phyloP scores from a whole-genome alignment of 2,888 invertebrate genomes.

The Megastigmus dorsalis region DNA sequence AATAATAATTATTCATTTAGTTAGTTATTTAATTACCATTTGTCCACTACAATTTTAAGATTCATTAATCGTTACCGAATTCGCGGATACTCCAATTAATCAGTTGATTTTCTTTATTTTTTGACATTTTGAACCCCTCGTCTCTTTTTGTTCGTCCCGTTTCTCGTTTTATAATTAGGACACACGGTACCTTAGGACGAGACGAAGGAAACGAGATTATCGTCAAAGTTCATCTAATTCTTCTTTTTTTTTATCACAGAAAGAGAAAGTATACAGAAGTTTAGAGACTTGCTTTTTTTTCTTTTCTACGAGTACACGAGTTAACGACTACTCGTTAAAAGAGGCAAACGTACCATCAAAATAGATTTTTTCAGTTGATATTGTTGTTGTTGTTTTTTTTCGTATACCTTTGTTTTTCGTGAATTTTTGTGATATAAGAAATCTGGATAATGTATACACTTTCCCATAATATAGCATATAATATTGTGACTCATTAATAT shows the following conservation, averaged over 20 bases:
- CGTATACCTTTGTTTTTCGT: too few relatives aligned
- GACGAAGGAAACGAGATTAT: constrained; percentile 43
- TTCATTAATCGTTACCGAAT: not conserved
- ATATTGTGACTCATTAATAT: too few relatives aligned
- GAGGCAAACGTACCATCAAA: constrained; percentile 30
- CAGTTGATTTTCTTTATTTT: constrained; percentile 2
- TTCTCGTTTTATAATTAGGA: constrained; percentile 53
- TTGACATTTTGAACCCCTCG: not conserved
- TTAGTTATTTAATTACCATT: not conserved
- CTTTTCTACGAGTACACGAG: constrained; percentile 12
- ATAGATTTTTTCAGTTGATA: constrained; percentile 5
- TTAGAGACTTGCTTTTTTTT: constrained; percentile 30
- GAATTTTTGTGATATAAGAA: too few relatives aligned
- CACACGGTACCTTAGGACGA: constrained; percentile 29
- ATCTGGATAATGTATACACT: too few relatives aligned
- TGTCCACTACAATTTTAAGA: not conserved
- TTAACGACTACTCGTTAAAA: not conserved
- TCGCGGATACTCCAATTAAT: not conserved
- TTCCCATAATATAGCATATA: too few relatives aligned
- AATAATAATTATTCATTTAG: not conserved
- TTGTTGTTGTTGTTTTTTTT: not conserved
- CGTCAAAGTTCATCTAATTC: constrained; percentile 30
- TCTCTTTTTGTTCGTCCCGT: not conserved
- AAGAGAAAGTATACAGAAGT: constrained; percentile 52
- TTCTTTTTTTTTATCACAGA: constrained; percentile 50